These are phyloP conservation scores for Bubalus kerabau DNA, from an alignment of 2,113 vertebrate genomes.

Conservation along the genomic window DNA sequence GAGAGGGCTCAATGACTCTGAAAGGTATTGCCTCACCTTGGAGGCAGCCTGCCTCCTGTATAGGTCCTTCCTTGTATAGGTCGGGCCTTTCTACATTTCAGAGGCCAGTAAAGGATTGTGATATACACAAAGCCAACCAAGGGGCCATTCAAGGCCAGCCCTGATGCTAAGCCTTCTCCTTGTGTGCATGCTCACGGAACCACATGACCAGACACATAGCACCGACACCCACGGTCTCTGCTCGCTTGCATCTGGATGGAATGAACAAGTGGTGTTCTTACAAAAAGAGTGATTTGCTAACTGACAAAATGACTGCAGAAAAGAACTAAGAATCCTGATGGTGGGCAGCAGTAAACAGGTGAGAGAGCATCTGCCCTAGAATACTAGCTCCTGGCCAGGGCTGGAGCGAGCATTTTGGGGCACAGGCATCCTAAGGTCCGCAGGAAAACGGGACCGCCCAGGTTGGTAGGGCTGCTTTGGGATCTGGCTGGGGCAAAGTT, in stretches of 20 bases:
- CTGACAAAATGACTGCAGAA: background rate
- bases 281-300: background rate
- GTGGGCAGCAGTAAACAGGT: background rate
- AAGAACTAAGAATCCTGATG: background rate
- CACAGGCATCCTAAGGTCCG: background rate
- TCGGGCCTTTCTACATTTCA: background rate
- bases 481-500: background rate
- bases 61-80: background rate
- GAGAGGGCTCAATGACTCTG: conserved; percentile 42
- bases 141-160: background rate
- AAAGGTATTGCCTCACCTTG: background rate
- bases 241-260: background rate
- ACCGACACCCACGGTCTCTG: background rate
- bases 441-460: background rate
- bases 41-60: conserved; percentile 15
- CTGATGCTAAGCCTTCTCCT: background rate
- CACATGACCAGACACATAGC: background rate
- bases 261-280: background rate
- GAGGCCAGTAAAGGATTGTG: background rate
- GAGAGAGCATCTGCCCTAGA: background rate
- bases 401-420: background rate
- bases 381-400: background rate
- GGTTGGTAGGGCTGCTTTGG: background rate
- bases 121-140: background rate
- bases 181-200: background rate